Percentiles rank a stretch among this genome's conserved stretches.
Conservation (phyloP, 1,140 invertebrate species). For the Wasmannia auropunctata region DNA sequence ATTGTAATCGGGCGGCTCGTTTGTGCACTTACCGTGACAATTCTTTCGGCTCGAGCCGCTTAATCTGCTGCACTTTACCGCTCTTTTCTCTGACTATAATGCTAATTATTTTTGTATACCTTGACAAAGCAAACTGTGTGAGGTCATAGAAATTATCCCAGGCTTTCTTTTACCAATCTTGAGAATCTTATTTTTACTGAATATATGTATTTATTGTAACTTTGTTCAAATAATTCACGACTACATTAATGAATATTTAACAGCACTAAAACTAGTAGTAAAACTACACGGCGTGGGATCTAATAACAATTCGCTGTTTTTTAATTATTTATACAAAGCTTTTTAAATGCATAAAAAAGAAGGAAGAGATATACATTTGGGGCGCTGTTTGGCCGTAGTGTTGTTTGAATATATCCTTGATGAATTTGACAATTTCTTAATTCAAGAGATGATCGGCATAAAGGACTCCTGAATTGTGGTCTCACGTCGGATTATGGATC, state of each 20-base stretch:
- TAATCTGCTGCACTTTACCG: not conserved
- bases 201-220: not conserved
- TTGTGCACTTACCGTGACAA: constrained; percentile 7
- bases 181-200: not conserved
- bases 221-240: not conserved
- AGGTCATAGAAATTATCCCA: not conserved
- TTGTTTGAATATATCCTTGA: too few relatives aligned
- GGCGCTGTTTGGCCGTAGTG: not conserved
- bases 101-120: constrained; percentile 3
- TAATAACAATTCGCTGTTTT: not conserved
- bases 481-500: not conserved
- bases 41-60: not conserved
- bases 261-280: not conserved
- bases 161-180: not conserved
- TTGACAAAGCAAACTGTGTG: not conserved
- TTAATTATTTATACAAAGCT: constrained; percentile 1
- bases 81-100: not conserved
- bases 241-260: not conserved
- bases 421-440: constrained; percentile 5
- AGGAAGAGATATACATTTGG: not conserved
- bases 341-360: not conserved
- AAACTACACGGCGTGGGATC: not conserved
- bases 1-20: constrained; percentile 13
- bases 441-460: constrained; percentile 1
- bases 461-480: not conserved